Evolutionary conservation across 2,888 invertebrate species (phyloP).

Genomic region (Germaria angustata): DNA sequence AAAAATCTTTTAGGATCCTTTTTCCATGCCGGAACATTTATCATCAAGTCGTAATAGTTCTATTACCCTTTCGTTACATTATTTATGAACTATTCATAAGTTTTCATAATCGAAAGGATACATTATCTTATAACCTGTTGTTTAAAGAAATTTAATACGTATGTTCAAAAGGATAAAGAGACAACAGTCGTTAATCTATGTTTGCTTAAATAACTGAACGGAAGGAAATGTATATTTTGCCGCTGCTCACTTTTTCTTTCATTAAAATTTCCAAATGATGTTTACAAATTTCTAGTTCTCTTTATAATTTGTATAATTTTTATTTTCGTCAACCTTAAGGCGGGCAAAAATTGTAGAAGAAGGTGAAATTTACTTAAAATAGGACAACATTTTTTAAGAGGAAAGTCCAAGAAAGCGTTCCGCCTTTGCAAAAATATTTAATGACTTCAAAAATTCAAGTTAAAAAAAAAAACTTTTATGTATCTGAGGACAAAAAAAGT

Average conservation of each 20-base stretch:
- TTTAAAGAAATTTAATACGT: slow-evolving; percentile 30
- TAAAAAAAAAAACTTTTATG: no score
- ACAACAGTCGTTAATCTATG: not conserved
- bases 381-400: no score
- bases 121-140: slow-evolving; percentile 48
- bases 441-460: no score
- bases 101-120: slow-evolving; percentile 48
- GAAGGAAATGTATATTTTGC: slow-evolving; percentile 56
- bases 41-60: not conserved
- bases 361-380: no score
- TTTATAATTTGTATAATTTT: no score
- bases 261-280: no score
- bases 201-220: slow-evolving; percentile 39
- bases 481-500: no score
- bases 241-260: slow-evolving; percentile 50
- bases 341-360: no score
- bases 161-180: not conserved
- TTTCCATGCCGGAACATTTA: not conserved
- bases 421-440: no score
- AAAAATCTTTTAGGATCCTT: not conserved
- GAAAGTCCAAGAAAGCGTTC: no score
- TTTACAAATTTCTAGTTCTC: no score
- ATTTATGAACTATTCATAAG: not conserved
- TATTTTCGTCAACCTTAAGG: not conserved
- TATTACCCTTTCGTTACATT: slow-evolving; percentile 36